Evolutionary conservation across 2,797 vertebrate genomes (phyloP).

Genomic region (Poeciliopsis infans): DNA sequence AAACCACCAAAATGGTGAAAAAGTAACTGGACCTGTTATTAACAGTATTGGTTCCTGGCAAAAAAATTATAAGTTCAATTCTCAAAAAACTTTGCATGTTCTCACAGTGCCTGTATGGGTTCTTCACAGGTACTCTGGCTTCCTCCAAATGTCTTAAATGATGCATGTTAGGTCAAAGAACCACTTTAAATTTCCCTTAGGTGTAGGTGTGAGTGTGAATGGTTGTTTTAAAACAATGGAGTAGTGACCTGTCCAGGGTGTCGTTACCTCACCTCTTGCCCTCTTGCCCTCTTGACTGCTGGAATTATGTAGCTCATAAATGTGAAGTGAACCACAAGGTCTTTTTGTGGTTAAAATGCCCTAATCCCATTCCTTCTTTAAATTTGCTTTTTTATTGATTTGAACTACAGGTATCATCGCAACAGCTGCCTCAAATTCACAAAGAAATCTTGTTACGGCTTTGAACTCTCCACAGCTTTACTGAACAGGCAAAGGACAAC

Average conservation of each 20-base stretch:
- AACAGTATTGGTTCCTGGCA: neutral
- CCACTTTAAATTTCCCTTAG: neutral
- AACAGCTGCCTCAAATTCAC: constrained; percentile 46
- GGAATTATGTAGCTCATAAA: neutral
- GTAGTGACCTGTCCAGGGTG: neutral
- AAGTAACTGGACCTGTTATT: neutral
- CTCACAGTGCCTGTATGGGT: neutral
- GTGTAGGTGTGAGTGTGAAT: neutral
- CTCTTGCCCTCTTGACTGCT: neutral
- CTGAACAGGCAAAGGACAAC: constrained; percentile 45
- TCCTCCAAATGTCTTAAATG: neutral
- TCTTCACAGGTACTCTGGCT: neutral
- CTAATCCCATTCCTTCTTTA: constrained; percentile 36
- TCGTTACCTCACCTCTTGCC: neutral
- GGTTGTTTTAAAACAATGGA: neutral
- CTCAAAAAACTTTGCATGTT: neutral
- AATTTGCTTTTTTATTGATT: constrained; percentile 37
- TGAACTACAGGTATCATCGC: constrained; percentile 50
- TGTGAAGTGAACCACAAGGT: neutral
- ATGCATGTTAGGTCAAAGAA: neutral
- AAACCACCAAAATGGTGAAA: constrained; percentile 1
- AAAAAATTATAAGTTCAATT: neutral
- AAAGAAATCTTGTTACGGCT: constrained; percentile 52
- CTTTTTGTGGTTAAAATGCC: neutral
- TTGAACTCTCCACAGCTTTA: constrained; percentile 27